Evolutionary conservation across 2,888 invertebrate genomes (phyloP).

Genomic region (Encarsia formosa): DNA sequence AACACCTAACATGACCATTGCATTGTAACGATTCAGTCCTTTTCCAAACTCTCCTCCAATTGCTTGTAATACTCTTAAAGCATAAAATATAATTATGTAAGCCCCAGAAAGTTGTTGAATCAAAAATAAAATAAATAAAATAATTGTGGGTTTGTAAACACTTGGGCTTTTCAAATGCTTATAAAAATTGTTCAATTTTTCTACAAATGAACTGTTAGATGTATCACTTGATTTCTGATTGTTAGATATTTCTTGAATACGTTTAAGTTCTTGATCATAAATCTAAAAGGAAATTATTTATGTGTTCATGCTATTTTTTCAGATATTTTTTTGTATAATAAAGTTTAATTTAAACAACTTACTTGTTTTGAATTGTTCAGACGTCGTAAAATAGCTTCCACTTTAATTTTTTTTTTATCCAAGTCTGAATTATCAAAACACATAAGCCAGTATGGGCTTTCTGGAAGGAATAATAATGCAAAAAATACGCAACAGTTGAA

Average conservation of each 20-base stretch:
- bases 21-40: constrained; percentile 52
- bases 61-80: constrained; percentile 54
- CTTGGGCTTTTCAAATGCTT: constrained; percentile 37
- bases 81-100: constrained; percentile 60
- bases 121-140: constrained; percentile 53
- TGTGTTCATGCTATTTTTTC: background rate
- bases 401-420: constrained; percentile 32
- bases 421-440: constrained; percentile 47
- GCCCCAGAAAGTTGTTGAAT: constrained; percentile 59
- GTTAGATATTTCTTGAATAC: constrained; percentile 33
- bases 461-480: constrained; percentile 52
- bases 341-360: constrained; percentile 25
- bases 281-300: constrained; percentile 30
- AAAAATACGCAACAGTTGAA: constrained; percentile 46
- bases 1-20: constrained; percentile 53
- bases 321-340: background rate
- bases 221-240: constrained; percentile 12
- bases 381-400: constrained; percentile 50
- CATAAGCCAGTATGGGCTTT: constrained; percentile 59
- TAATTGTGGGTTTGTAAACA: constrained; percentile 55
- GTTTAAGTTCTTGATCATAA: constrained; percentile 35
- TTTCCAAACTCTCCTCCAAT: constrained; percentile 51
- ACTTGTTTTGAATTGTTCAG: constrained; percentile 51
- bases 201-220: constrained; percentile 18
- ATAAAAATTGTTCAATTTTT: constrained; percentile 28